Base-by-base conservation (phyloP, 2,888 invertebrate genomes). In the Platycheirus albimanus region DNA sequence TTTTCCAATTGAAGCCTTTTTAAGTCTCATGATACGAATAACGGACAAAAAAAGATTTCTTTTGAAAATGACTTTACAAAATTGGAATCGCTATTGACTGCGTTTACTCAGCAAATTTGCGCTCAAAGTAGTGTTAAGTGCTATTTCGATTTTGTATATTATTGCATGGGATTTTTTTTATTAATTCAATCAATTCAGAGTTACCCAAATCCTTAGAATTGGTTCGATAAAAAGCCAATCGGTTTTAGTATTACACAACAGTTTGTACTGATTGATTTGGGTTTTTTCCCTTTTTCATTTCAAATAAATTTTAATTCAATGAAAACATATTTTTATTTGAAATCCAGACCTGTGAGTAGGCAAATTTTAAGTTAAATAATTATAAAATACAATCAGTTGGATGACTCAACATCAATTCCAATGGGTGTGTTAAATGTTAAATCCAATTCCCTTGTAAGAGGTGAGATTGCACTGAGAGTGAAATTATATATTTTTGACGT, bases 241-340 rank as follows among this genome's bases (percentile, higher is more conserved):
- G 28, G 10, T 15, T 49, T 49, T 30, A 11, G 24, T 33, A 33
- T 33, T 33, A 2, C 5, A 24, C 8, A 33, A 51, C 24, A 17
- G 11, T 33, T 0, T 33, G 2, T n/a, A 33, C 64, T 76, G 70
- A 71, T 76, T 70, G 76, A 66, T 76, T 80, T 66, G 70, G 66
- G 70, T 76, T 76, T n/a, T n/a, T n/a, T n/a, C n/a, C n/a, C n/a
- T n/a, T n/a, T n/a, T 47, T 76, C 52, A 45, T 28, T 41, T 30
- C 17, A 69, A 52, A 75, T 76, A 61, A 58, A 69, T 38, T 33
- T 8, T 1, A 33, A 33, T 33, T 33, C 30, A 33, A 6, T 33
- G 8, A 8, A 8, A 33, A 33, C 1, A 33, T 33, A 33, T 4
- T 33, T 33, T 51, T 38, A n/a, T n/a, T n/a, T n/a, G n/a, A n/a